Conservation (phyloP, 2,797 vertebrate genomes). For the Neosilurus hyrtlii region DNA sequence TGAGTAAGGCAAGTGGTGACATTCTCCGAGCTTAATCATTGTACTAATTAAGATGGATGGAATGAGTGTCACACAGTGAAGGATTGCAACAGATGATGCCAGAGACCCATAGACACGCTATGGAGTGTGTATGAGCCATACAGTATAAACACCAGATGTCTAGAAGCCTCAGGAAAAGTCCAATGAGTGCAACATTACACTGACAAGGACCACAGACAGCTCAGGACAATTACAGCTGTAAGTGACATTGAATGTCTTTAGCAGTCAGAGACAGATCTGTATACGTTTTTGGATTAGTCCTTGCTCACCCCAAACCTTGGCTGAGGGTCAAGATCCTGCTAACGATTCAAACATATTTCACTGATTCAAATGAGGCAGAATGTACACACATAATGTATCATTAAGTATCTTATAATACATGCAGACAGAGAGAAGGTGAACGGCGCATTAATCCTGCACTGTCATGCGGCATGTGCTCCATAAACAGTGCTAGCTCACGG, state of each 20-base stretch:
- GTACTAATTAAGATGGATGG: conserved; percentile 38
- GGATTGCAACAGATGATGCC: neutral
- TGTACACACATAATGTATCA: conserved; percentile 41
- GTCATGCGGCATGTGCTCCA: conserved; percentile 41
- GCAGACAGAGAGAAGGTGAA: conserved; percentile 44
- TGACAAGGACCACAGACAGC: conserved; percentile 36
- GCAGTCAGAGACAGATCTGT: conserved; percentile 38
- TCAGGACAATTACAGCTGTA: conserved; percentile 31
- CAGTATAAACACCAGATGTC: conserved; percentile 33
- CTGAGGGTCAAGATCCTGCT: conserved; percentile 18
- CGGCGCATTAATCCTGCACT: conserved; percentile 44
- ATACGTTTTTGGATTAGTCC: conserved; percentile 42
- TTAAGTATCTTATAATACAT: conserved; percentile 46
- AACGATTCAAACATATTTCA: conserved; percentile 34
- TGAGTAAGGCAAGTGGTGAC: conserved; percentile 41
- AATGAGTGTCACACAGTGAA: conserved; percentile 16
- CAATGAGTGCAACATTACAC: neutral
- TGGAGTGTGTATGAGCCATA: conserved; percentile 5
- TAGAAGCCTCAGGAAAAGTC: conserved; percentile 21
- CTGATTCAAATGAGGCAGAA: conserved; percentile 39
- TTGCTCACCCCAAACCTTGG: conserved; percentile 46
- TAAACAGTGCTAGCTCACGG: conserved; percentile 41
- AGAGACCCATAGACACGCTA: conserved; percentile 6
- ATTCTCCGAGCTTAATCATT: conserved; percentile 42
- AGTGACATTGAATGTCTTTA: conserved; percentile 41